These are phyloP conservation scores for Coleophora flavipennella DNA, from an alignment of 2,888 invertebrate genomes.

Conservation along the genomic window DNA sequence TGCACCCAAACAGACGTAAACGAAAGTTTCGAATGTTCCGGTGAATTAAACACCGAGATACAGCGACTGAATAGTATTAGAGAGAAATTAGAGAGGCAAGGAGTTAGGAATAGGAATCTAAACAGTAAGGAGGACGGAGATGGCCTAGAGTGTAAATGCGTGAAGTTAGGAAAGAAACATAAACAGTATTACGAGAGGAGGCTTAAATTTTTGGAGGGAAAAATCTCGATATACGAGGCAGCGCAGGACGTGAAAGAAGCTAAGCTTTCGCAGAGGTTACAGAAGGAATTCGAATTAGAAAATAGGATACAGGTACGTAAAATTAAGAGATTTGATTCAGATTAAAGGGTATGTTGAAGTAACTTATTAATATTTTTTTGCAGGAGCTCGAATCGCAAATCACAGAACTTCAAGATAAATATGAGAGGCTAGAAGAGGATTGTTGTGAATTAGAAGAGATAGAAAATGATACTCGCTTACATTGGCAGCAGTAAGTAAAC, in stretches of 20 bases:
- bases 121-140: slow-evolving; percentile 54
- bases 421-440: slow-evolving; percentile 78
- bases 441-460: slow-evolving; percentile 83
- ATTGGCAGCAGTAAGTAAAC: slow-evolving; percentile 70
- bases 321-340: not conserved
- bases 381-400: slow-evolving; percentile 70
- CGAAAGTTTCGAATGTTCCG: slow-evolving; percentile 63
- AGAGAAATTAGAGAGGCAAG: slow-evolving; percentile 74
- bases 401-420: slow-evolving; percentile 74
- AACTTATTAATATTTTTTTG: slow-evolving; percentile 11
- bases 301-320: slow-evolving; percentile 56
- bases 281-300: slow-evolving; percentile 72
- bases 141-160: slow-evolving; percentile 62
- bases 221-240: slow-evolving; percentile 77
- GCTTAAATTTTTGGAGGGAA: slow-evolving; percentile 75
- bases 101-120: slow-evolving; percentile 63
- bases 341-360: not conserved
- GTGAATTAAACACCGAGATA: slow-evolving; percentile 74
- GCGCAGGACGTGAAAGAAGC: slow-evolving; percentile 75
- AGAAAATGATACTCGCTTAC: slow-evolving; percentile 80
- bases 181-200: slow-evolving; percentile 78
- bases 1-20: slow-evolving; percentile 73
- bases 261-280: slow-evolving; percentile 74
- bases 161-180: slow-evolving; percentile 70
- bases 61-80: slow-evolving; percentile 76